Percentiles rank a stretch among this genome's conserved stretches.
phyloP scores from a whole-genome alignment of 2,113 vertebrate genomes.

The Larimichthys crocea region DNA sequence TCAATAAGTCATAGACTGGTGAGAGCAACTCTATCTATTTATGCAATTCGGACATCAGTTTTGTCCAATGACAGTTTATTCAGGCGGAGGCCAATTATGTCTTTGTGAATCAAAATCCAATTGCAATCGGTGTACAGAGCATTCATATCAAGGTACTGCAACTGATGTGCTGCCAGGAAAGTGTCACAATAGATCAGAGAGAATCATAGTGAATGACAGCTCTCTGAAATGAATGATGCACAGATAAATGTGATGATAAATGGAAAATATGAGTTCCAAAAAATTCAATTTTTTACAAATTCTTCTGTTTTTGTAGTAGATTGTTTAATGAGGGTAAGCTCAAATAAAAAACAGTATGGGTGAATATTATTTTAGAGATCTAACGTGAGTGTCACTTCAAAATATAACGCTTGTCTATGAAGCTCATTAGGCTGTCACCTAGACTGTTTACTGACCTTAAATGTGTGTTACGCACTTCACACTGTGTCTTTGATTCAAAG shows the following conservation, averaged over 20 bases:
- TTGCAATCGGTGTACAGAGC: slow-evolving; percentile 3
- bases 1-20: slow-evolving; percentile 68
- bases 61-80: slow-evolving; percentile 55
- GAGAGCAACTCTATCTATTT: slow-evolving; percentile 46
- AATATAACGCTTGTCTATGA: background rate
- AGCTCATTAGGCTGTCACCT: background rate
- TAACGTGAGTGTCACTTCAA: background rate
- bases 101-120: slow-evolving; percentile 47
- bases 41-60: slow-evolving; percentile 49
- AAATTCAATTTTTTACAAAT: background rate
- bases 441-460: background rate
- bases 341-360: background rate
- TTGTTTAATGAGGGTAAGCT: background rate
- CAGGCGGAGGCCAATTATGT: slow-evolving; percentile 48
- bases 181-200: slow-evolving; percentile 17
- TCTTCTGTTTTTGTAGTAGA: background rate
- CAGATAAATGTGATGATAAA: slow-evolving; percentile 1
- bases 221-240: slow-evolving; percentile 27
- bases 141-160: background rate
- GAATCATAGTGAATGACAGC: slow-evolving; percentile 26
- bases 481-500: background rate
- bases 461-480: background rate
- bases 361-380: background rate
- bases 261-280: background rate
- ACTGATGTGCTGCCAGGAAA: slow-evolving; percentile 20